phyloP scores from a whole-genome alignment of 2,113 vertebrate genomes.

The Circaetus gallicus region DNA sequence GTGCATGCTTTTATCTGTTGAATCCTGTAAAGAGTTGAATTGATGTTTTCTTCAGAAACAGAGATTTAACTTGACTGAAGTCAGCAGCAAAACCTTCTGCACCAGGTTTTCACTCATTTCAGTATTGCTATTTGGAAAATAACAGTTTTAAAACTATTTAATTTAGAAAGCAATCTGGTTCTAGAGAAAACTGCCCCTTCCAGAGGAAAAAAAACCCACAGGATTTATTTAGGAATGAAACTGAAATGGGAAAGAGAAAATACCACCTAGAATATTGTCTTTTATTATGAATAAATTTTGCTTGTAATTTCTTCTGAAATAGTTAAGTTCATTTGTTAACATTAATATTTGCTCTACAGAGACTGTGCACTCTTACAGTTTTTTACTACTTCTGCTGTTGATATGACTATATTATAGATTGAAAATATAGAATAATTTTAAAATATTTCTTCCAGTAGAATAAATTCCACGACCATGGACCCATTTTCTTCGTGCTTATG shows the following conservation, averaged over 20 bases:
- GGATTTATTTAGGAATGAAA: not conserved
- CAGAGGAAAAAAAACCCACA: accelerated
- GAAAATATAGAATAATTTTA: not conserved
- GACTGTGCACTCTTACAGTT: not conserved
- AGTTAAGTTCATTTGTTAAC: not conserved
- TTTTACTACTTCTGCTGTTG: not conserved
- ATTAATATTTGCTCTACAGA: not conserved
- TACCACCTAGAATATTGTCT: not conserved
- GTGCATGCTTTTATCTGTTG: not conserved
- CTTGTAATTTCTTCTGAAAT: not conserved
- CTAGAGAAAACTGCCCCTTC: not conserved
- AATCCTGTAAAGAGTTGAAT: not conserved
- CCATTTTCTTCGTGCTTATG: not conserved
- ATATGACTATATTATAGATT: not conserved
- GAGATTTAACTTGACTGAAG: not conserved
- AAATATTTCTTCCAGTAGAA: not conserved
- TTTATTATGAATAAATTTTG: not conserved
- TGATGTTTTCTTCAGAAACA: not conserved
- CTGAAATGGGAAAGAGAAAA: not conserved
- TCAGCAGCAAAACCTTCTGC: not conserved
- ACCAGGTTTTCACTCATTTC: not conserved
- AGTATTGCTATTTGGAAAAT: not conserved
- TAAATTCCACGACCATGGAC: not conserved
- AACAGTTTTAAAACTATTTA: not conserved
- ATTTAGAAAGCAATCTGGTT: not conserved